A percentile compares a stretch with the other conserved stretches of the same genome.
These are phyloP conservation scores for Trichechus manatus DNA, from an alignment of 2,113 vertebrate genomes.

Conservation along the genomic window DNA sequence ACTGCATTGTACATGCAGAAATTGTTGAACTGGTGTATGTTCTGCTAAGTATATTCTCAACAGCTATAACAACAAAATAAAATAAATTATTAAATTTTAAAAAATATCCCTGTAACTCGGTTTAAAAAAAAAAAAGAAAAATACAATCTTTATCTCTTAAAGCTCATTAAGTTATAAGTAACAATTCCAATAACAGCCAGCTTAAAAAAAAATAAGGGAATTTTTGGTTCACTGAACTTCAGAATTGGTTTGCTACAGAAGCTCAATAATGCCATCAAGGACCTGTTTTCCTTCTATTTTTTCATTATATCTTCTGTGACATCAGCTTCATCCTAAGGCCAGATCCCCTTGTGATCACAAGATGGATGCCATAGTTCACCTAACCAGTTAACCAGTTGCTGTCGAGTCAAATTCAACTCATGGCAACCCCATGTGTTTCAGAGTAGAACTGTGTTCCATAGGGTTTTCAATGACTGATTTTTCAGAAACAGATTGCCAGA, in stretches of 20 bases:
- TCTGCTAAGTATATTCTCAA: neutral
- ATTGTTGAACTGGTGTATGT: neutral
- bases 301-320: neutral
- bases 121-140: neutral
- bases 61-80: neutral
- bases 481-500: neutral
- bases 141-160: neutral
- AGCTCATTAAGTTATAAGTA: neutral
- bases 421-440: neutral
- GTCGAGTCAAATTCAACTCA: no score
- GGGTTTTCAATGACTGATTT: neutral
- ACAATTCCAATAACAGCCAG: neutral
- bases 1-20: no score
- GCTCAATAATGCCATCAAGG: neutral
- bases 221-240: neutral
- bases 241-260: neutral
- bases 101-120: neutral
- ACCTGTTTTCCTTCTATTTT: neutral
- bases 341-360: neutral
- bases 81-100: neutral
- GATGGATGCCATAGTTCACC: neutral
- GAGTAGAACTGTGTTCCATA: neutral
- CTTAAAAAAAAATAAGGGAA: neutral
- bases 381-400: neutral
- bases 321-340: neutral